Conservation (phyloP, 2,888 invertebrate species). For the Leucania comma region DNA sequence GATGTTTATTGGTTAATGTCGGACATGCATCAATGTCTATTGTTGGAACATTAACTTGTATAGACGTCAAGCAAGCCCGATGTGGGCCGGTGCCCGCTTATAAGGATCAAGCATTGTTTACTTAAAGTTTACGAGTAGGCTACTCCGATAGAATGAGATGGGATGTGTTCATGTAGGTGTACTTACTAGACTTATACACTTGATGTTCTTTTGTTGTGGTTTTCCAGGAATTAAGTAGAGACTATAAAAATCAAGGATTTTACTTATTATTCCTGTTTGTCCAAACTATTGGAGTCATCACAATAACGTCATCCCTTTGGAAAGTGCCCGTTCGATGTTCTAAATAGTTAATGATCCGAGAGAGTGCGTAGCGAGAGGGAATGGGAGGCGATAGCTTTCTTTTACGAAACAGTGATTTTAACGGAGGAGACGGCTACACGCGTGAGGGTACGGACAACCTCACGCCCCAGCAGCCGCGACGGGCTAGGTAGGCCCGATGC, state of each 20-base stretch:
- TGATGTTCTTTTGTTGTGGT: not conserved
- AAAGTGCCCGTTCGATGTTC: too few species aligned
- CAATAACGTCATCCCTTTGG: too few species aligned
- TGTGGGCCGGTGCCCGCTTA: slow-evolving; percentile 17
- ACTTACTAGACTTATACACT: not conserved
- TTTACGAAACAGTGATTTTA: too few species aligned
- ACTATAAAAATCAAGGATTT: not conserved
- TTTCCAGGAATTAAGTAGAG: not conserved
- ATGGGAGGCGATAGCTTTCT: too few species aligned
- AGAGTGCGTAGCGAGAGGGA: too few species aligned
- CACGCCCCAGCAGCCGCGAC: too few species aligned
- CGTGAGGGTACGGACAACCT: too few species aligned
- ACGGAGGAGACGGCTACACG: too few species aligned
- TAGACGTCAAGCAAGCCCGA: not conserved
- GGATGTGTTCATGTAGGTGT: slow-evolving; percentile 4
- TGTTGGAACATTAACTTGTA: slow-evolving; percentile 20
- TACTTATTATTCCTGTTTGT: too few species aligned
- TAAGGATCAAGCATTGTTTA: slow-evolving; percentile 9
- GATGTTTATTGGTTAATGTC: not conserved
- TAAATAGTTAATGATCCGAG: too few species aligned
- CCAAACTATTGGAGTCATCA: not conserved
- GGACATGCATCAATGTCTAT: slow-evolving; percentile 17
- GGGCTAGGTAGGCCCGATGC: too few species aligned
- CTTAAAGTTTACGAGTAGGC: slow-evolving; percentile 1
- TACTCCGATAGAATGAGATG: not conserved